Base-by-base conservation (phyloP, 2,888 invertebrate genomes). In the Luperina testacea region DNA sequence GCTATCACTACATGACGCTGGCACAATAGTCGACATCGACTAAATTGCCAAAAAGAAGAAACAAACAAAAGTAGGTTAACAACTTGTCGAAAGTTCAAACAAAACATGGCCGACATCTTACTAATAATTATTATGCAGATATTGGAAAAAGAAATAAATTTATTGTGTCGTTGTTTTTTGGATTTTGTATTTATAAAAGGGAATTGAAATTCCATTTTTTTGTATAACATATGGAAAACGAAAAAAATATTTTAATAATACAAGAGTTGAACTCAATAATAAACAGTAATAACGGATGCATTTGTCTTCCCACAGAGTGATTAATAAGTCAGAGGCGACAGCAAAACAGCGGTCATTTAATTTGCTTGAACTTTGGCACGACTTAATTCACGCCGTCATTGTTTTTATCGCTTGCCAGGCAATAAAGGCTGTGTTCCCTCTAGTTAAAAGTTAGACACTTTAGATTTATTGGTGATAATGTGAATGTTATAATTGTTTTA, bases 361-460 rank as follows among this genome's bases (percentile, higher is more conserved):
- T 87, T 89, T 89, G 82, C 84, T 84, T 83, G 81, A 87, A 89
- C 73, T 88, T 88, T 87, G 82, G 77, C 82, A 81, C 77, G 65
- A 82, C 89, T 83, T 86, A 87, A 87, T 89, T 80, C 77, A 24
- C 59, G 78, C 80, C 77, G 87, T 83, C 82, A 82, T 76, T 88
- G 81, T 80, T 87, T 88, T 83, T 83, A 88, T 82, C 68, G 82
- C 85, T 51, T 83, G 45, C 38, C 48, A 78, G 42, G 81, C 74
- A 80, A 81, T 83, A 76, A 83, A 81, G 74, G 48, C 63, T 48
- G 64, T 72, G 67, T 75, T 51, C 42, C 48, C 59, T 78, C 48
- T 57, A 72, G 71, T 86, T 77, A 59, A 79, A 80, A 86, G 51
- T 77, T 76, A 69, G 24, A 53, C 13, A 32, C 53, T 65, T 57